Base-by-base conservation (phyloP, 2,888 invertebrate species). In the Palloptera scutellata region DNA sequence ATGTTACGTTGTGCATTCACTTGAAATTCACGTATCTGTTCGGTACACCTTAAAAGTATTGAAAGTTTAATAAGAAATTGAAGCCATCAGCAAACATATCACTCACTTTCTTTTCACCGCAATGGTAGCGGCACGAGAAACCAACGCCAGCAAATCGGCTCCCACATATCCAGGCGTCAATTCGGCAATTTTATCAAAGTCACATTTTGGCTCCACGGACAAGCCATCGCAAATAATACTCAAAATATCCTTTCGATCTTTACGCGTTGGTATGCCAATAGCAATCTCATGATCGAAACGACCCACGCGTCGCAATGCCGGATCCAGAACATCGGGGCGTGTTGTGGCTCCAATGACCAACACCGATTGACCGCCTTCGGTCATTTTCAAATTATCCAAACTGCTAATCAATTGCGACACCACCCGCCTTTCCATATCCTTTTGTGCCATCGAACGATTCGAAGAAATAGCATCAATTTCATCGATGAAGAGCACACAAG, bases 401-500 rank as follows among this genome's bases (percentile, higher is more conserved):
- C 95, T 95, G 13, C 92, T 90, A 45, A 97, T 86, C 65, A 99
- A 85, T 84, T 98, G 98, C 0, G 97, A 91, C 9, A 98, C 97
- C 84, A 99, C 95, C 70, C 98, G 87, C 71, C 94, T 89, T 81
- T 98, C 97, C 98, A 98, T 98, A 79, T 97, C 97, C 81, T 94
- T 92, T 77, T 95, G 94, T 2, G 96, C 96, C 77, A 91, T 91
- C 66, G 95, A 91, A 79, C 97, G 88, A 81, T 96, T 95, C 6
- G 93, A 94, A 43, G 96, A 94, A 57, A 99, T 92, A n/a, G 96
- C 91, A 87, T 99, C 98, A 69, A 99, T 94, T 86, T 98, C 97
- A 86, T 99, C 98, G 71, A 99, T 91, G 80, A 98, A 97, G 51
- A 98, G 85, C 13, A 98, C 89, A 82, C 95, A 93, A 0, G 96